These are phyloP conservation scores for Riptortus pedestris DNA, from an alignment of 1,140 invertebrate species.

Conservation along the genomic window DNA sequence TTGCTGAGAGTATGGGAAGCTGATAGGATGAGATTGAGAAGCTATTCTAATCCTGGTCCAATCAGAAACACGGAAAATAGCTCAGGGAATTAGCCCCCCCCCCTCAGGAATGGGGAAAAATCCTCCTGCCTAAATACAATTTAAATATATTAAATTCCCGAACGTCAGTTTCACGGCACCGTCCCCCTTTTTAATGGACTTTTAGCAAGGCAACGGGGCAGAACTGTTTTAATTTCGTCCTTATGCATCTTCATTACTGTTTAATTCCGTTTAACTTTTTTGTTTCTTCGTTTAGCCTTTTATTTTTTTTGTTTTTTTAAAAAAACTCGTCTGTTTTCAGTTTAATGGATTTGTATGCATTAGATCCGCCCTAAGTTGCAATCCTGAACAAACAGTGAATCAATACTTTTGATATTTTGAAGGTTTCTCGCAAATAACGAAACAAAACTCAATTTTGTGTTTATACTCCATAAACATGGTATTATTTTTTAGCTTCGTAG, in stretches of 20 bases:
- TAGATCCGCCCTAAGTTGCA: no score
- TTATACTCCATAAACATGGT: no score
- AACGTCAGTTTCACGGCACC: neutral
- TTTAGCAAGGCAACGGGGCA: no score
- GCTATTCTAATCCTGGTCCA: neutral
- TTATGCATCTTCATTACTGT: neutral
- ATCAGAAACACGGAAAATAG: neutral
- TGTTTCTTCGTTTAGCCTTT: no score
- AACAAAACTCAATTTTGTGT: no score
- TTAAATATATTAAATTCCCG: constrained; percentile 2
- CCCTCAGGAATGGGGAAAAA: neutral
- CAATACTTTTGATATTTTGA: no score
- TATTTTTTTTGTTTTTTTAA: no score
- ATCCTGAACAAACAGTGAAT: no score
- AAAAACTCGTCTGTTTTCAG: no score
- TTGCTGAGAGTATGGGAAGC: neutral
- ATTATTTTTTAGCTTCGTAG: no score
- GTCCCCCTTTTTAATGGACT: neutral
- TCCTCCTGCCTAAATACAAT: neutral
- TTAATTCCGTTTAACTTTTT: neutral
- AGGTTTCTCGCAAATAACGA: no score
- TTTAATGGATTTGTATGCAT: no score
- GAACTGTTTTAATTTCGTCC: neutral
- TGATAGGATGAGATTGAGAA: neutral
- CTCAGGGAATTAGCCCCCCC: neutral